Base-by-base conservation (phyloP, 2,888 invertebrate species). In the Drosophila aldrichi region DNA sequence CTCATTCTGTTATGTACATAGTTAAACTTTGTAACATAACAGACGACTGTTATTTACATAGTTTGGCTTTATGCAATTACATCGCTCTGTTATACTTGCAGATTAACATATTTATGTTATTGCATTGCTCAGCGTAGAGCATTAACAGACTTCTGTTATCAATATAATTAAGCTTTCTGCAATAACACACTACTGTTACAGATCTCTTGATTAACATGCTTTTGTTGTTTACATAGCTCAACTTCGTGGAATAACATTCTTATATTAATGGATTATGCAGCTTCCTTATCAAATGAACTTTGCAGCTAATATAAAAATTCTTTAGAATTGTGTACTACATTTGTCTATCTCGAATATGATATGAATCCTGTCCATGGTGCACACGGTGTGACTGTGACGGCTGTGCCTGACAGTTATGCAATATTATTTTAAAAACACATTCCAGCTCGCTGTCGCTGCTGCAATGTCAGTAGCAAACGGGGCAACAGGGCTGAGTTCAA, bases 371-470 rank as follows among this genome's bases (percentile, higher is more conserved):
- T 3, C 20, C 58, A 66, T 3, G 9, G 52, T 67, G 38, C 22
- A 52, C 22, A 46, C 20, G 40, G 22, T 32, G n/a, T 22, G 20
- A 22, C 56, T 38, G 5, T 14, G 63, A 12, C 29, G 22, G 22
- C 43, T 67, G 46, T 43, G 71, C 62, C 64, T 38, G 80, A 87
- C 68, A 90, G 89, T 66, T 82, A 86, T 82, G 89, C 78, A 86
- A 88, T 83, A 70, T 86, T 85, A 86, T 85, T 85, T 82, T 69
- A 79, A 86, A 59, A 80, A 73, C 75, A 77, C 71, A 85, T 85
- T 82, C 87, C 87, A 54, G 29, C 18, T 18, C 18, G 41, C 18
- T 43, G 36, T 14, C 14, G 14, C 36, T 36, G 32, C 49, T n/a
- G n/a, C n/a, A 29, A 43, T 48, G 60, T 48, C 40, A 40, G 34